Evolutionary conservation across 2,113 vertebrate genomes (phyloP).

Genomic region (Amia ocellicauda): DNA sequence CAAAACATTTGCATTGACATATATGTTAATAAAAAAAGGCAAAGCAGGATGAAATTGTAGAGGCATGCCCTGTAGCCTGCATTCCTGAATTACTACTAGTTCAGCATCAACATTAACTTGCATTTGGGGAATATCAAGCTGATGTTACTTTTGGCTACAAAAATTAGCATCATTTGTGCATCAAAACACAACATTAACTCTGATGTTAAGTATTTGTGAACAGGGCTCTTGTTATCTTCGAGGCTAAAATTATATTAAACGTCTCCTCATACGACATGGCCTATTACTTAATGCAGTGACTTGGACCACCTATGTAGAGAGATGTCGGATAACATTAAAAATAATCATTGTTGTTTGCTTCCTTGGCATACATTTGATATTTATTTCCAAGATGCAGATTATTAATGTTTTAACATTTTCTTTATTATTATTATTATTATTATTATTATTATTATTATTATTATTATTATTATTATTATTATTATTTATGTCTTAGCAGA

Average conservation of each 20-base stretch:
- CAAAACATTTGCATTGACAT: constrained; percentile 3
- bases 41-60: background rate
- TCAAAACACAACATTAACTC: constrained; percentile 19
- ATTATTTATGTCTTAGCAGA: too few species aligned
- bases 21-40: constrained; percentile 17
- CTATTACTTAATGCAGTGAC: background rate
- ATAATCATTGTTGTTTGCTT: too few species aligned
- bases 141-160: constrained; percentile 19
- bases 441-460: too few species aligned
- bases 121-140: constrained; percentile 2
- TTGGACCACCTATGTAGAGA: too few species aligned
- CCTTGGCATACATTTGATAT: too few species aligned
- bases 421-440: too few species aligned
- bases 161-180: constrained; percentile 25
- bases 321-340: too few species aligned
- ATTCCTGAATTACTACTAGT: background rate
- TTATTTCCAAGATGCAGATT: too few species aligned
- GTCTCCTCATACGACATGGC: background rate
- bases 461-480: too few species aligned
- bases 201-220: constrained; percentile 6
- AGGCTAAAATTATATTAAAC: constrained; percentile 6
- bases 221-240: background rate
- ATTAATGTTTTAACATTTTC: too few species aligned
- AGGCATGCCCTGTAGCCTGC: background rate
- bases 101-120: constrained; percentile 8